Evolutionary conservation across 2,797 vertebrate genomes (phyloP).

Genomic region (Xenopus petersii): DNA sequence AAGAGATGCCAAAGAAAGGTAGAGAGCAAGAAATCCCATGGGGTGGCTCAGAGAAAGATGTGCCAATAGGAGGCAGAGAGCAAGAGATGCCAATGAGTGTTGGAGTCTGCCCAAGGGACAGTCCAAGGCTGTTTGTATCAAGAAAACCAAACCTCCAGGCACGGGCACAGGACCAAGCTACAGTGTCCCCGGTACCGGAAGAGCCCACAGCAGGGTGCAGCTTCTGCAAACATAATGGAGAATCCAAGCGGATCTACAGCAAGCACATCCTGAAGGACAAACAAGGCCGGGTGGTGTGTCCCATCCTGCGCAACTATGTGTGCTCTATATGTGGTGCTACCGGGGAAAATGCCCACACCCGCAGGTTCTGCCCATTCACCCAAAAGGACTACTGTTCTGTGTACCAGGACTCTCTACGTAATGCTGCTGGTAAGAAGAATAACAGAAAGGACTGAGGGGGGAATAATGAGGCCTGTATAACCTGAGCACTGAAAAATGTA

Average conservation of each 20-base stretch:
- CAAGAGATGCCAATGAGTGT: not conserved
- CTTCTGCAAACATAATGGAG: constrained; percentile 86
- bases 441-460: not conserved
- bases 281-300: constrained; percentile 73
- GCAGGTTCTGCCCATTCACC: constrained; percentile 81
- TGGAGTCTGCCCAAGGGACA: not conserved
- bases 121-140: no score
- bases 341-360: constrained; percentile 75
- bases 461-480: not conserved
- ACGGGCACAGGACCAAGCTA: not conserved
- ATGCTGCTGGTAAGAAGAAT: not conserved
- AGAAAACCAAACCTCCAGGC: not conserved
- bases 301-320: constrained; percentile 75
- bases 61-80: not conserved
- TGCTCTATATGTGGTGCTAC: constrained; percentile 85
- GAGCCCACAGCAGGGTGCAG: constrained; percentile 58
- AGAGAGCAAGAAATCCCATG: no score
- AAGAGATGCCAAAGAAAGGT: no score
- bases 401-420: constrained; percentile 48
- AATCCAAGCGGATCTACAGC: constrained; percentile 68
- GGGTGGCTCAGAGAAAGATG: no score
- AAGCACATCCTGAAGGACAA: constrained; percentile 77
- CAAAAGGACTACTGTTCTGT: constrained; percentile 60
- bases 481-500: no score
- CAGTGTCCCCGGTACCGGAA: not conserved